Base-by-base conservation (phyloP, 2,888 invertebrate genomes). In the Nemotelus pantherinus region DNA sequence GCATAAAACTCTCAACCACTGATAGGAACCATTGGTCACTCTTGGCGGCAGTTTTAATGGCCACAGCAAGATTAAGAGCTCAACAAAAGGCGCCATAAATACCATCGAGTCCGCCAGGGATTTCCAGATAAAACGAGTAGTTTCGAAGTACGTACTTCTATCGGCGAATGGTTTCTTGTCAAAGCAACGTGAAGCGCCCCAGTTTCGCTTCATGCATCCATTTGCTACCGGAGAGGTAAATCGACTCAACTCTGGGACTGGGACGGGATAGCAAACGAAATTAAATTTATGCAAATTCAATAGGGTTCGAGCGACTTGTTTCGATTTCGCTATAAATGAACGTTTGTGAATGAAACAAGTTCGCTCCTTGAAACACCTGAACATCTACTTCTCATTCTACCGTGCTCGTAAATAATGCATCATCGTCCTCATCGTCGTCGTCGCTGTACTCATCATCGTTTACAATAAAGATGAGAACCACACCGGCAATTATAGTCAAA, bases 401-500 rank as follows among this genome's bases (percentile, higher is more conserved):
- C 55, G 2, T 47, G 43, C 55, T 72, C 57, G 72, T 72, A 72
- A 72, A 74, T 60, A 74, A 74, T 74, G 60, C 74, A 74, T 74
- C 74, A 74, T 60, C 60, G 50, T 53, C 67, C n/a, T 67, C 48
- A 3, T 48, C 67, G 25, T 48, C 67, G 67, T 25, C 64, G 45
- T 64, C 64, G 44, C 9, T 45, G 10, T 44, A 39, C 2, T 43
- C 67, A 39, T 67, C 67, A 67, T 58, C 50, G 45, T 72, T 72
- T 72, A 39, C 72, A 48, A 63, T 50, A 39, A 74, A 74, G 74
- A 74, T 76, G 65, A 76, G 65, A 64, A 55, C 67, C 67, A 67
- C 48, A 74, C 53, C 70, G 63, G 75, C 77, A 79, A 77, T 77
- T 79, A 79, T 71, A 77, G 75, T 55, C 63, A 65, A 79, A 79